phyloP scores from a whole-genome alignment of 2,797 vertebrate species.

The Notamacropus eugenii region DNA sequence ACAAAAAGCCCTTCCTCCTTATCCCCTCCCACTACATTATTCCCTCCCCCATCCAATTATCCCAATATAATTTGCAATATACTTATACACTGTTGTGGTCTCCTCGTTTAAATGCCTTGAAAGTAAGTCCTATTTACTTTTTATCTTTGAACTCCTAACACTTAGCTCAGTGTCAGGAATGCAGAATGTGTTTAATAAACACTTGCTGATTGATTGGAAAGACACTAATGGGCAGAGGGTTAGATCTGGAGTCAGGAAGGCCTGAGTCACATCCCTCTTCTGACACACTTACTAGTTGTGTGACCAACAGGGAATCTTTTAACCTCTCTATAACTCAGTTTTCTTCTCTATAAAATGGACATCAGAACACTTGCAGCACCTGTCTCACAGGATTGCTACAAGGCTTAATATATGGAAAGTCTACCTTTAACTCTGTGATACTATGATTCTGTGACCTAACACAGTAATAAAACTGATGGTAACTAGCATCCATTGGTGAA shows the following conservation, averaged over 20 bases:
- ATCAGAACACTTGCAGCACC: neutral
- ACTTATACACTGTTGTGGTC: neutral
- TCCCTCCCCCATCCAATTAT: neutral
- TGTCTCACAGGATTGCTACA: neutral
- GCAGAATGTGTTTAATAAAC: neutral
- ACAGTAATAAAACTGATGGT: neutral
- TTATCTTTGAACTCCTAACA: neutral
- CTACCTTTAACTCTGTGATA: neutral
- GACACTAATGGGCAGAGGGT: neutral
- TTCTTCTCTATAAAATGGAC: neutral
- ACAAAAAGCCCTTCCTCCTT: neutral
- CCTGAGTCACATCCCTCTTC: neutral
- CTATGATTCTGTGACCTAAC: neutral
- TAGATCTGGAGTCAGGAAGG: neutral
- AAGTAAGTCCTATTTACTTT: neutral
- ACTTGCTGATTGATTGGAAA: neutral
- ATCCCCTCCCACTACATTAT: neutral
- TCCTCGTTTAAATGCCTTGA: neutral
- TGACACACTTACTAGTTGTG: neutral
- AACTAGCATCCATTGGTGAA: neutral
- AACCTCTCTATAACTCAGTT: neutral
- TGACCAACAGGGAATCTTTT: neutral
- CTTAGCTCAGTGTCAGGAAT: neutral
- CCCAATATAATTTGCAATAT: neutral
- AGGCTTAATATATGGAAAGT: neutral